Base-by-base conservation (phyloP, 2,113 vertebrate genomes). In the Columbina picui region DNA sequence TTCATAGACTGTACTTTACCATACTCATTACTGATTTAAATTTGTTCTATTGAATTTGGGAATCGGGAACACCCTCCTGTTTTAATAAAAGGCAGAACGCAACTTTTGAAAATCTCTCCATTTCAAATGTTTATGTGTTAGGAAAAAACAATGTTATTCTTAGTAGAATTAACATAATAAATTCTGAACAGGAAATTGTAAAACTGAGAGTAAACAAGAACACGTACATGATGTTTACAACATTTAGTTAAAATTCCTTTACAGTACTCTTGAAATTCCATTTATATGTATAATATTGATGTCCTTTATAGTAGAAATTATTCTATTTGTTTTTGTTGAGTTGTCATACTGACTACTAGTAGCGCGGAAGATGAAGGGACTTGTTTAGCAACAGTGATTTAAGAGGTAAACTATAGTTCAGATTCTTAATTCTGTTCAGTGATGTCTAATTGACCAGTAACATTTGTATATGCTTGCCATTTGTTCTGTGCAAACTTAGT, bases 381-480 rank as follows among this genome's bases (percentile, higher is more conserved):
- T 89, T 57, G 27, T 60, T 80, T 45, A 76, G 60, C 45, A 92
- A 83, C 88, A 91, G 60, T 71, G 70, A 49, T 55, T 79, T 30
- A 71, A 91, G 63, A 53, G 10, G 30, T 73, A 93, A 89, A 61
- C 70, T 94, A 77, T 45, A 78, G 55, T 74, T 59, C 26, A n/a
- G n/a, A 77, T 94, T 45, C 36, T 70, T 94, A 91, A 69, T 90
- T 92, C 93, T 89, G 22, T 59, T 92, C 65, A 80, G 12, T 55
- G 18, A 70, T 82, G n/a, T 47, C 67, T 89, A 80, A 77, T 3
- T 80, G 47, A 80, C 78, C 14, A 69, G 70, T 74, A 90, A 92
- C 70, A 39, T 41, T 60, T 63, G 3, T 64, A 22, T 79, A 79
- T 70, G 6, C 52, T 80, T 91, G 26, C 47, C 52, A 63, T 20